Evolutionary conservation across 2,888 invertebrate species (phyloP).

Genomic region (Limnephilus rhombicus): DNA sequence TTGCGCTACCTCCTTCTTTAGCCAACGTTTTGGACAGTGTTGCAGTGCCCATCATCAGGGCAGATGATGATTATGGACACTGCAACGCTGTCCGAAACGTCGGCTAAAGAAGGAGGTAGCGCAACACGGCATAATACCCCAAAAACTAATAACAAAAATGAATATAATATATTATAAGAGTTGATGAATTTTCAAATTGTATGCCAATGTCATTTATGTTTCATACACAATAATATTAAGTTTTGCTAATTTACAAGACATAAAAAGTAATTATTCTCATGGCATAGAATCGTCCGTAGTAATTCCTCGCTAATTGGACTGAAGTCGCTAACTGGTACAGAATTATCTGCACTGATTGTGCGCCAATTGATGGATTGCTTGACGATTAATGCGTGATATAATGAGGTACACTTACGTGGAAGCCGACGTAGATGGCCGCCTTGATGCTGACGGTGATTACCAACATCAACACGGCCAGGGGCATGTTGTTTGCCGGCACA

Average conservation of each 20-base stretch:
- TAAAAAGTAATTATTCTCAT: neutral
- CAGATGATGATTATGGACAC: too few species aligned
- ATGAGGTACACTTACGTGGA: slow-evolving; percentile 74
- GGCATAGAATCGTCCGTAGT: neutral
- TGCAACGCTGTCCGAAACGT: too few species aligned
- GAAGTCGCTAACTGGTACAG: neutral
- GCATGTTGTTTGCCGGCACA: slow-evolving; percentile 74
- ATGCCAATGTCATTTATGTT: neutral
- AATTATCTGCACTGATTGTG: neutral
- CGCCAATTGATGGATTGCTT: neutral
- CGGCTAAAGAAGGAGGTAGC: too few species aligned
- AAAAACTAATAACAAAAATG: too few species aligned
- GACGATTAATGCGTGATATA: neutral
- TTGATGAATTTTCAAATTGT: neutral
- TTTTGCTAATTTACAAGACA: neutral
- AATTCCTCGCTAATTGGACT: neutral
- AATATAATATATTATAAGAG: too few species aligned
- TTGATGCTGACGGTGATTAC: slow-evolving; percentile 81
- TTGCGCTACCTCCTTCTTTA: too few species aligned
- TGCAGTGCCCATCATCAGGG: too few species aligned
- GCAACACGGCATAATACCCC: too few species aligned
- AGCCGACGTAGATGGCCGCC: slow-evolving; percentile 81
- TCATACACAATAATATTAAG: neutral
- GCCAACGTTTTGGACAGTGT: too few species aligned
- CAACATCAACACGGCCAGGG: slow-evolving; percentile 77